A percentile compares a stretch with the other conserved stretches of the same genome.
These are phyloP conservation scores for Spodoptera litura DNA, from an alignment of 1,140 invertebrate species.

Conservation along the genomic window DNA sequence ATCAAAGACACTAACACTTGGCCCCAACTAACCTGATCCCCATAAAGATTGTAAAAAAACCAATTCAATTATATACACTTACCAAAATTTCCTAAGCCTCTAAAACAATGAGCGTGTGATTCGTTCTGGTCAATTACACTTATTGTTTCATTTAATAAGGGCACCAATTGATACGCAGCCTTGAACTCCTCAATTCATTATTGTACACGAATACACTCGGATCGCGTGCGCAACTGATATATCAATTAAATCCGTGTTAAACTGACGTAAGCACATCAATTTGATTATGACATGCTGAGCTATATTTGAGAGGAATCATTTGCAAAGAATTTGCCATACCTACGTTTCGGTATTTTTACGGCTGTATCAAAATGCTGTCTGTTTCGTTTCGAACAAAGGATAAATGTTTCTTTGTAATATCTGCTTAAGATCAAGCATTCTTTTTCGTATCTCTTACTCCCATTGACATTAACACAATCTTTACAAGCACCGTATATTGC, in stretches of 20 bases:
- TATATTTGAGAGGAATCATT: constrained; percentile 15
- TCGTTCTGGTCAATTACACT: constrained; percentile 24
- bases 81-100: neutral
- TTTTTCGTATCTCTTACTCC: too few relatives aligned
- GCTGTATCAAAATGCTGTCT: neutral
- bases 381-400: neutral
- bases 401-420: neutral
- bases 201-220: constrained; percentile 26
- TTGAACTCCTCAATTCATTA: constrained; percentile 29
- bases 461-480: too few relatives aligned
- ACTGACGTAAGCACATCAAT: constrained; percentile 31
- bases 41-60: neutral
- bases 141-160: constrained; percentile 40
- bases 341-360: constrained; percentile 16
- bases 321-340: constrained; percentile 4
- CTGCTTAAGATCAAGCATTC: too few relatives aligned
- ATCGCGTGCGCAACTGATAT: constrained; percentile 43
- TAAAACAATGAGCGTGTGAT: constrained; percentile 18
- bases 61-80: neutral
- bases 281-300: constrained; percentile 19
- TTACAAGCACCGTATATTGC: too few relatives aligned
- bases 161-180: constrained; percentile 44
- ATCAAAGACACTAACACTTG: too few relatives aligned
- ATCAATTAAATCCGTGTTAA: constrained; percentile 42
- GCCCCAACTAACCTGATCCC: too few relatives aligned